Evolutionary conservation across 1,140 invertebrate genomes (phyloP).

Genomic region (Melanaphis sacchari): DNA sequence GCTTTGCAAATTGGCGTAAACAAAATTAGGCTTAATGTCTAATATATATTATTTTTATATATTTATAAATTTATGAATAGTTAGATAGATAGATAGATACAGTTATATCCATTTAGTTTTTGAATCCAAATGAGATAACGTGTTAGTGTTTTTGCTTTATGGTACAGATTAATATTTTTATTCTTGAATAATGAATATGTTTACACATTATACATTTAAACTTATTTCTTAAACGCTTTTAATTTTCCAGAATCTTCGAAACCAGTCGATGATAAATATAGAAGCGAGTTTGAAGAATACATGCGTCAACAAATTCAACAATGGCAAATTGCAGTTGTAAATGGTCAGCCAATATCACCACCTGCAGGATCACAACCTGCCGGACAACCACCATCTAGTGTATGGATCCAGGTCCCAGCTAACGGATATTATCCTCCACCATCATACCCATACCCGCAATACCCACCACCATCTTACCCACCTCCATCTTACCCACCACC

Average conservation of each 20-base stretch:
- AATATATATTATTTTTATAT: not conserved
- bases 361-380: slow-evolving; percentile 55
- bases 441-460: slow-evolving; percentile 57
- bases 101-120: not conserved
- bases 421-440: slow-evolving; percentile 58
- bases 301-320: slow-evolving; percentile 61
- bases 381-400: slow-evolving; percentile 62
- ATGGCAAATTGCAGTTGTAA: slow-evolving; percentile 61
- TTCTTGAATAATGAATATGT: not conserved
- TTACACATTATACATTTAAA: not conserved
- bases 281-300: slow-evolving; percentile 46
- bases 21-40: not conserved
- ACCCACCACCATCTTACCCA: slow-evolving; percentile 54
- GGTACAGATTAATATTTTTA: not conserved
- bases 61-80: not conserved
- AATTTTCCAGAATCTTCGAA: slow-evolving; percentile 40
- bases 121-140: not conserved
- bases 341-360: slow-evolving; percentile 56
- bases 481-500: slow-evolving; percentile 56
- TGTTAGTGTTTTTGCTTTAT: not conserved
- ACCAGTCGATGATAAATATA: slow-evolving; percentile 34
- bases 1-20: slow-evolving; percentile 13
- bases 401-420: slow-evolving; percentile 62
- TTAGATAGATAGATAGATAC: not conserved
- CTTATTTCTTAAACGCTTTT: not conserved